Evolutionary conservation across 2,888 invertebrate species (phyloP), one percentile per base, ranked within the genome.

Genomic region (Erebia aethiops): DNA sequence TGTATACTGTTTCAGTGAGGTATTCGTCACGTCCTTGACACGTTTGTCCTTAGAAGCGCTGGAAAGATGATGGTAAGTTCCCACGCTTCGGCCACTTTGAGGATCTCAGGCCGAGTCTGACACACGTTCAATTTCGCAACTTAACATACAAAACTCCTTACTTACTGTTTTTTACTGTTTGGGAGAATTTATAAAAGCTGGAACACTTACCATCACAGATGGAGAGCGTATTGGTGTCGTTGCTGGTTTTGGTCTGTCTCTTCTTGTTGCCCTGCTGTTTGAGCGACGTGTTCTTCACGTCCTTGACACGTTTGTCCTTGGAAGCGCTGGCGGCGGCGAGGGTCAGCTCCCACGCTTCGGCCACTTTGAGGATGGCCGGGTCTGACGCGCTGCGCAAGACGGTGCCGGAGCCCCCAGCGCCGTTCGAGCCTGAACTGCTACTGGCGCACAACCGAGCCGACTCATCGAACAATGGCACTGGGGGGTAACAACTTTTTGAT

Each of bases 1-100:
- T n/a, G n/a, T 21, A 21, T 2, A 21, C 43, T 92, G 90, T 73
- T 93, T 93, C 74, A 92, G 84, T 64, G 89, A 82, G 8, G 94
- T 93, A 86, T 97, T 96, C 88, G 97, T 96, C 65, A 96, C 95
- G 89, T 97, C 97, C 86, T 98, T 98, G 74, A 96, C 95, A 60
- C 98, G 95, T 87, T 98, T 98, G 87, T 98, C 98, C 90, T 98
- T 98, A 67, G 97, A 98, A 18, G 97, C 97, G 74, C 97, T 96
- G 66, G 66, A 97, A 97, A 64, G 98, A 97, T 97, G 70, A 97
- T 95, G 78, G 97, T 97, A n/a, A 97, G 94, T 78, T 94, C 94
- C 80, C 98, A 96, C 70, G 97, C 96, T 41, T 98, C 96, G 0
- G 96, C 95, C 64, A 97, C 95, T 69, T 96, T 96, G 83, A 98